These are phyloP conservation scores for Halcyon malimbica DNA, from an alignment of 2,113 vertebrate genomes.

Conservation along the genomic window DNA sequence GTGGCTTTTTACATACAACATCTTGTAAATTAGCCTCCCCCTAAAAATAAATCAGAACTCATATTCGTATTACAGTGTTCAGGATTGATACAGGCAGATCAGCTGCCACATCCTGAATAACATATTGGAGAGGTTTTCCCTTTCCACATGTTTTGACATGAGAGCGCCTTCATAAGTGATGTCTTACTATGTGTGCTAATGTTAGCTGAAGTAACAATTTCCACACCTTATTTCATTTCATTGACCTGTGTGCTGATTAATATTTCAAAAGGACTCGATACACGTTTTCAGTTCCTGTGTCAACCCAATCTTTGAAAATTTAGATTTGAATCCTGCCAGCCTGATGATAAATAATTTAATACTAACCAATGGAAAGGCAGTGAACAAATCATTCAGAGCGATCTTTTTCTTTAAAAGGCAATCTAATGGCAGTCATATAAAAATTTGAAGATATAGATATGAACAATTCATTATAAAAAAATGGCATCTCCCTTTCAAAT, in stretches of 20 bases:
- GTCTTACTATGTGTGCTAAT: constrained; percentile 31
- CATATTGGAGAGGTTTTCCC: constrained; percentile 9
- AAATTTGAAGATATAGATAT: constrained; percentile 42
- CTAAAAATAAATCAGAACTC: constrained; percentile 39
- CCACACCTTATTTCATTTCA: constrained; percentile 43
- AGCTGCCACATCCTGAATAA: constrained; percentile 41
- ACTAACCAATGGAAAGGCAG: constrained; percentile 27
- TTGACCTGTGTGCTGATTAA: constrained; percentile 33
- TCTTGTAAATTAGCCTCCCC: constrained; percentile 38
- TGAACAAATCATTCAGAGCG: constrained; percentile 32
- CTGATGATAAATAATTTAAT: constrained; percentile 58
- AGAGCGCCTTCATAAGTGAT: constrained; percentile 23
- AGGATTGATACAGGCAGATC: constrained; percentile 29
- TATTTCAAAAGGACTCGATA: constrained; percentile 37
- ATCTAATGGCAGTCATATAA: background rate
- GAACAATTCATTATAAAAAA: constrained; percentile 22
- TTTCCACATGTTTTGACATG: constrained; percentile 40
- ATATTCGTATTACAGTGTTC: constrained; percentile 13
- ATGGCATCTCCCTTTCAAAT: constrained; percentile 34
- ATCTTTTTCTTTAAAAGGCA: constrained; percentile 44
- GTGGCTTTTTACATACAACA: constrained; percentile 4
- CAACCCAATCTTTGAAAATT: constrained; percentile 42
- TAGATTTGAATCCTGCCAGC: constrained; percentile 28
- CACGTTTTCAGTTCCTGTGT: constrained; percentile 46
- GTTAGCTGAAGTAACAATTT: constrained; percentile 53